phyloP scores from a whole-genome alignment of 2,113 vertebrate genomes.

The Oncorhynchus kisutch region DNA sequence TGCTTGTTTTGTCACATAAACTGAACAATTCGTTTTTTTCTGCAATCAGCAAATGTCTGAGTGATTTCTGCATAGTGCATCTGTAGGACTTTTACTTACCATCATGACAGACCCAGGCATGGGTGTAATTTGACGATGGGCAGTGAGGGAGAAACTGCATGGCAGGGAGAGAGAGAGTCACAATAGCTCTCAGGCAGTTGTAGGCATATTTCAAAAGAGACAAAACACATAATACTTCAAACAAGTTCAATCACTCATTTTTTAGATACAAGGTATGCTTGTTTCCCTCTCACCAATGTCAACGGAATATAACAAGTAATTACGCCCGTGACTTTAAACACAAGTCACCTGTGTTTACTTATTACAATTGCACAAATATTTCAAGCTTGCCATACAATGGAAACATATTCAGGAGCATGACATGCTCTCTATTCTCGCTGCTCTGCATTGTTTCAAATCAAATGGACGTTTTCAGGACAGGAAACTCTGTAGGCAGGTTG shows the following conservation, averaged over 20 bases:
- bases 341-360: too few species aligned
- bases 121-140: constrained; percentile 74
- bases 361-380: neutral
- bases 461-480: constrained; percentile 62
- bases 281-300: too few species aligned
- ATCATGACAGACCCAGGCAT: constrained; percentile 75
- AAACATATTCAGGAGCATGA: constrained; percentile 46
- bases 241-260: too few species aligned
- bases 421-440: constrained; percentile 48
- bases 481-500: constrained; percentile 66
- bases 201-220: neutral
- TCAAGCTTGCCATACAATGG: constrained; percentile 51
- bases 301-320: too few species aligned
- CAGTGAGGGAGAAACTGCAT: constrained; percentile 57
- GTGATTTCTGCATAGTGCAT: too few species aligned
- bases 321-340: too few species aligned
- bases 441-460: constrained; percentile 65
- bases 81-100: constrained; percentile 79
- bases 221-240: too few species aligned
- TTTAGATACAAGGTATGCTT: too few species aligned
- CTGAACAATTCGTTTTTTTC: too few species aligned
- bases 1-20: too few species aligned
- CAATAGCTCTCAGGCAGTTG: neutral
- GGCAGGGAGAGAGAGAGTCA: constrained; percentile 16
- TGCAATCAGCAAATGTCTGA: too few species aligned